These are phyloP conservation scores for Drosophila flavopinicola DNA, from an alignment of 2,888 invertebrate species.

Conservation along the genomic window DNA sequence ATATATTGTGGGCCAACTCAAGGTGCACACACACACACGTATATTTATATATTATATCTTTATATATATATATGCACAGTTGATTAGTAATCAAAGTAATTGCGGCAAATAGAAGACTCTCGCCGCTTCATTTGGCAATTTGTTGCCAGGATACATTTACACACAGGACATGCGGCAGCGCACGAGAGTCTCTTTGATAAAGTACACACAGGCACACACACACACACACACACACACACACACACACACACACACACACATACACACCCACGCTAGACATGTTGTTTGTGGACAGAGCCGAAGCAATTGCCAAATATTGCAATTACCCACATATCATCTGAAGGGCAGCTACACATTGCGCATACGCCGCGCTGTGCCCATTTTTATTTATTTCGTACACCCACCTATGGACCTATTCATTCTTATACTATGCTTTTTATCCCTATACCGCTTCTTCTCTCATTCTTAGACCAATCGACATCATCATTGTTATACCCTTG, in stretches of 20 bases:
- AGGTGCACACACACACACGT: neutral
- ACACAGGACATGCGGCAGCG: constrained; percentile 11
- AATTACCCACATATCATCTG: constrained; percentile 3
- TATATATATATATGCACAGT: constrained; percentile 7
- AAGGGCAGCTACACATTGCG: constrained; percentile 36
- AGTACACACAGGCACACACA: constrained; percentile 38
- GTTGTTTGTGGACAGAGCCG: constrained; percentile 24
- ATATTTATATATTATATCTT: no score
- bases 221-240: no score
- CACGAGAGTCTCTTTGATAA: constrained; percentile 24
- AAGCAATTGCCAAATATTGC: constrained; percentile 50
- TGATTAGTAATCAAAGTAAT: constrained; percentile 64
- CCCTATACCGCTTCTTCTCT: no score
- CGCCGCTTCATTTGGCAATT: constrained; percentile 45
- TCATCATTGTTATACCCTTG: no score
- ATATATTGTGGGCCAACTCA: constrained; percentile 5
- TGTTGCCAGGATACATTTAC: constrained; percentile 26
- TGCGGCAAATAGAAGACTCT: constrained; percentile 30
- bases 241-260: no score
- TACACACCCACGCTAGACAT: no score
- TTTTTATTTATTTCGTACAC: no score
- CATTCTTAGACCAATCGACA: no score
- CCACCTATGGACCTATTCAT: neutral
- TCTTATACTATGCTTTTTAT: neutral
- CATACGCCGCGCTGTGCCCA: constrained; percentile 45